Base-by-base conservation (phyloP, 2,888 invertebrate species). In the Lamellibrachia satsuma region DNA sequence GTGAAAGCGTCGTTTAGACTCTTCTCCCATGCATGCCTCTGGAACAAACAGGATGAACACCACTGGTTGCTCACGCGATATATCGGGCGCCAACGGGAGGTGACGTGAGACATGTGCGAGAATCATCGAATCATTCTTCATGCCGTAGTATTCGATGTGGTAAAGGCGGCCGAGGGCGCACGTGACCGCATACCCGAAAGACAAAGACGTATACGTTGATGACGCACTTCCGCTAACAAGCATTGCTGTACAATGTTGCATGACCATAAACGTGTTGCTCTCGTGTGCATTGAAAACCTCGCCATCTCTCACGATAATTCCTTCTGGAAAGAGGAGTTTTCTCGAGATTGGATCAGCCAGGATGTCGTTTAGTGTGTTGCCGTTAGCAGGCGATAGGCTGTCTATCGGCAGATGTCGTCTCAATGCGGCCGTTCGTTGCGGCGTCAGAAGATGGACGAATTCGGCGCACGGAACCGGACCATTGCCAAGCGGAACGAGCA, bases 181-280 rank as follows among this genome's bases (percentile, higher is more conserved):
- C 15, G 22, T 22, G 22, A 22, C 15, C 22, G n/a, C 75, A 6
- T 75, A n/a, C n/a, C 75, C 75, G 6, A 22, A 75, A 15, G 75
- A 75, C 3, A 75, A 75, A 15, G 75, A 75, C 75, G 75, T 22
- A n/a, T 75, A 75, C 60, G 22, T 15, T 22, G 60, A 75, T 75
- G 75, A 75, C 75, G 75, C 75, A 75, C 75, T 75, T 75, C 75
- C 75, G 22, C 75, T n/a, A 75, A 75, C 75, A 75, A 75, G n/a
- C 6, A 15, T 22, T 2, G 75, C 75, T 2, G 4, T 6, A 15
- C 75, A 75, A 75, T 22, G 15, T 2, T 75, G 75, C 22, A 75
- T 75, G 15, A 75, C n/a, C 75, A 22, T 22, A 75, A 6, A 75
- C 75, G 75, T 75, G 75, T 75, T 75, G 75, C 15, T 75, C 75